phyloP scores from a whole-genome alignment of 2,888 invertebrate species.

The Athrips mouffetella region DNA sequence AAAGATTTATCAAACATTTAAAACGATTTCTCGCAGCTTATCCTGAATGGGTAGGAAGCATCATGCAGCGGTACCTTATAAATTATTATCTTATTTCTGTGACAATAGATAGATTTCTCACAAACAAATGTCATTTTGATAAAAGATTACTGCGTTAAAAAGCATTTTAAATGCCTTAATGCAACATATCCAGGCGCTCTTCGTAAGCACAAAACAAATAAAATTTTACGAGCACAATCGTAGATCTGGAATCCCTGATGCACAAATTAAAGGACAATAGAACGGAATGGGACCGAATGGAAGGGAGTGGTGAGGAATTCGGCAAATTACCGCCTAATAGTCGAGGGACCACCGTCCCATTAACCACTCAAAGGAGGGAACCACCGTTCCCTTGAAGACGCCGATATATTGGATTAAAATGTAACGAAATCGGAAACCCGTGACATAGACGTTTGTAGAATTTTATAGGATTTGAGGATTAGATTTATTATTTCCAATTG shows the following conservation, averaged over 20 bases:
- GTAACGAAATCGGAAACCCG: background rate
- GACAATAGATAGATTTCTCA: too few relatives aligned
- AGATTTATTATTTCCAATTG: background rate
- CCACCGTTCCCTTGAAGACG: conserved; percentile 5
- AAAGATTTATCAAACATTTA: too few relatives aligned
- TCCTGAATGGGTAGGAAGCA: too few relatives aligned
- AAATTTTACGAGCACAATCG: background rate
- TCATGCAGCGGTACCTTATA: too few relatives aligned
- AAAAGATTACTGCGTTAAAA: too few relatives aligned
- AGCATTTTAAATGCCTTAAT: too few relatives aligned
- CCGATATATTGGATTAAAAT: conserved; percentile 16
- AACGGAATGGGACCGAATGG: conserved; percentile 6
- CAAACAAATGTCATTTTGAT: too few relatives aligned
- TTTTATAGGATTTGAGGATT: background rate
- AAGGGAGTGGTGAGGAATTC: conserved; percentile 23
- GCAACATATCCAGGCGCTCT: too few relatives aligned
- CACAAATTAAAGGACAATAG: conserved; percentile 11
- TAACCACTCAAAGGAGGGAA: conserved; percentile 15
- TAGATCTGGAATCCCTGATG: background rate
- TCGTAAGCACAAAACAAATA: too few relatives aligned
- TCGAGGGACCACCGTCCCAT: conserved; percentile 29
- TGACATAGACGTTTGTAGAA: background rate
- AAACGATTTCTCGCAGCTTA: too few relatives aligned
- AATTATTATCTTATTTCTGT: too few relatives aligned
- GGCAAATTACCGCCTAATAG: conserved; percentile 31